These are phyloP conservation scores for Arothron firmamentum DNA, from an alignment of 2,113 vertebrate species.

Conservation along the genomic window DNA sequence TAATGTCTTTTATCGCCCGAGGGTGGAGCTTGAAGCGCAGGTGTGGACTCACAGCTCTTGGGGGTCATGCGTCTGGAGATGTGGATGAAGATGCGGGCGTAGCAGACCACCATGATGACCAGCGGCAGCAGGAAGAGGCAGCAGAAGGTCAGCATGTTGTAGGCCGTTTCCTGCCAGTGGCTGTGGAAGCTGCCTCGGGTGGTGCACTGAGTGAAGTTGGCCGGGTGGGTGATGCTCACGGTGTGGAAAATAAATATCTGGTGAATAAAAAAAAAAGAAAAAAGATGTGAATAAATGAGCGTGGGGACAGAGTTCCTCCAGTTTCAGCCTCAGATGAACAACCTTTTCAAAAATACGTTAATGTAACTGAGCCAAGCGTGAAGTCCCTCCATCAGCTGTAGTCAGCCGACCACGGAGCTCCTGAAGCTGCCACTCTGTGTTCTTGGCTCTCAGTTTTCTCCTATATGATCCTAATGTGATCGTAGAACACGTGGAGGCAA, in stretches of 20 bases:
- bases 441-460: too few species aligned
- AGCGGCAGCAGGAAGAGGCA: slow-evolving; percentile 76
- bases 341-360: too few species aligned
- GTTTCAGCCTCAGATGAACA: too few species aligned
- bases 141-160: slow-evolving; percentile 79
- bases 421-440: too few species aligned
- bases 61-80: slow-evolving; percentile 72
- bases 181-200: slow-evolving; percentile 70
- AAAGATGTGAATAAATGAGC: too few species aligned
- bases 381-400: too few species aligned
- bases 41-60: slow-evolving; percentile 46
- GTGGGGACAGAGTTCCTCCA: too few species aligned
- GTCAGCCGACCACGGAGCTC: too few species aligned
- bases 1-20: background rate
- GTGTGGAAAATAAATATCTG: slow-evolving; percentile 76
- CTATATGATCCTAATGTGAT: too few species aligned
- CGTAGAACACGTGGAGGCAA: too few species aligned
- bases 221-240: slow-evolving; percentile 70
- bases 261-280: too few species aligned
- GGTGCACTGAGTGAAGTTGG: slow-evolving; percentile 75
- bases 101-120: slow-evolving; percentile 74
- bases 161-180: slow-evolving; percentile 75
- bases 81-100: slow-evolving; percentile 72
- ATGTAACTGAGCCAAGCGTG: too few species aligned
- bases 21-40: background rate